Evolutionary conservation across 1,140 invertebrate genomes (phyloP).

Genomic region (Drosophila mayri): DNA sequence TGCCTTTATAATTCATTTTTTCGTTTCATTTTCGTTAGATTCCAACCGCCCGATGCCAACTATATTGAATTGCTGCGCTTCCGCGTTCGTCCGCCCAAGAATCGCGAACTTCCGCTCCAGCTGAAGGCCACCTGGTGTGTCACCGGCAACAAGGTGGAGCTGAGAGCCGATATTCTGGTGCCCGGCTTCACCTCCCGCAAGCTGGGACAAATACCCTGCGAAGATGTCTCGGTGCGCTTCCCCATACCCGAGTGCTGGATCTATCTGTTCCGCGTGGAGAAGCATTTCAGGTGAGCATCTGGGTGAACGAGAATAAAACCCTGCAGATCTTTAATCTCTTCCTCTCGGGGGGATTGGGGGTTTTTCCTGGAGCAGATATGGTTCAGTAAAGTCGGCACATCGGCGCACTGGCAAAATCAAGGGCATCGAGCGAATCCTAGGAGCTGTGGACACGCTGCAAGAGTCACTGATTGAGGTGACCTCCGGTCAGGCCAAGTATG

Average conservation of each 20-base stretch:
- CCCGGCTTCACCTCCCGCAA: slow-evolving; percentile 98
- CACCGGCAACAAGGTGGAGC: slow-evolving; percentile 95
- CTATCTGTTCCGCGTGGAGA: slow-evolving; percentile 99
- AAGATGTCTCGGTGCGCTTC: slow-evolving; percentile 98
- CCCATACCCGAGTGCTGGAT: slow-evolving; percentile 99
- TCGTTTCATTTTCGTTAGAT: slow-evolving; percentile 87
- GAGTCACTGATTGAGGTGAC: slow-evolving; percentile 98
- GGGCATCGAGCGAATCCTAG: slow-evolving; percentile 96
- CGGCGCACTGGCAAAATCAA: slow-evolving; percentile 95
- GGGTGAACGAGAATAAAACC: fast-evolving
- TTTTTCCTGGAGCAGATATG: slow-evolving; percentile 86
- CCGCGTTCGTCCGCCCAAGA: slow-evolving; percentile 97
- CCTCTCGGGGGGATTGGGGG: background rate
- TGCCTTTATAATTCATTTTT: no score
- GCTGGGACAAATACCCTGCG: slow-evolving; percentile 97
- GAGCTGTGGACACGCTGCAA: slow-evolving; percentile 95
- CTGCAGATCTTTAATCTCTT: background rate
- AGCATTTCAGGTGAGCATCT: slow-evolving; percentile 93
- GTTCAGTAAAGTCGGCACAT: slow-evolving; percentile 98
- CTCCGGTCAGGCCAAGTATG: slow-evolving; percentile 99
- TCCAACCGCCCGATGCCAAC: slow-evolving; percentile 99
- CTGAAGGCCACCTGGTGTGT: slow-evolving; percentile 95
- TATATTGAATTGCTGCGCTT: slow-evolving; percentile 99
- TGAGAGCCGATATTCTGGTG: slow-evolving; percentile 96
- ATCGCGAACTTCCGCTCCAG: slow-evolving; percentile 98